A percentile compares a stretch with the other conserved stretches of the same genome.
These are phyloP conservation scores for Columbina picui DNA, from an alignment of 2,113 vertebrate species.

Conservation along the genomic window DNA sequence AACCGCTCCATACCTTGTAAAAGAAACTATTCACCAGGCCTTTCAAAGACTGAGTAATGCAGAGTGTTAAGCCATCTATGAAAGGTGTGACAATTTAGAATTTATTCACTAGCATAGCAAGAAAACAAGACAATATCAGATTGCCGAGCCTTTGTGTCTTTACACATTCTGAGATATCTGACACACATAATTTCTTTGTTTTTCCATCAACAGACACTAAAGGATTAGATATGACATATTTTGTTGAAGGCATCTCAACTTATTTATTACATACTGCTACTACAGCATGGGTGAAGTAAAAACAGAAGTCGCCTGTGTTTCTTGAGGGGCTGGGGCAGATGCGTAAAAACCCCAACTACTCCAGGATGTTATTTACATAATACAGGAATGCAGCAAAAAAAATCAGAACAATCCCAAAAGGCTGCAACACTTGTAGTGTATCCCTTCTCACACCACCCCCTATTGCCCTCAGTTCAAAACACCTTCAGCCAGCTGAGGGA, in stretches of 20 bases:
- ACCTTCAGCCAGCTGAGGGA: neutral
- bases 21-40: neutral
- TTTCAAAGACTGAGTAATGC: neutral
- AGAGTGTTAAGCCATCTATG: neutral
- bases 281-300: neutral
- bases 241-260: neutral
- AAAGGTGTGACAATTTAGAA: constrained; percentile 8
- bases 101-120: neutral
- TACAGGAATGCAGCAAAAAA: neutral
- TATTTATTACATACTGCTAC: neutral
- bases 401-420: neutral
- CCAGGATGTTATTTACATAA: neutral
- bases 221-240: neutral
- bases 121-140: neutral
- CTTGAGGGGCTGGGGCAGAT: neutral
- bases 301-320: neutral
- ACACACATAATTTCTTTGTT: constrained; percentile 14
- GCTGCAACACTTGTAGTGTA: neutral
- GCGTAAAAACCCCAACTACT: neutral
- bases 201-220: neutral
- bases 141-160: neutral
- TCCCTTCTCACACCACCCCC: neutral
- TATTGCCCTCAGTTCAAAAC: neutral
- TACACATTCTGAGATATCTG: neutral
- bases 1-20: neutral